These are phyloP conservation scores for Cotesia chilonis DNA, from an alignment of 1,140 invertebrate genomes.

Conservation along the genomic window DNA sequence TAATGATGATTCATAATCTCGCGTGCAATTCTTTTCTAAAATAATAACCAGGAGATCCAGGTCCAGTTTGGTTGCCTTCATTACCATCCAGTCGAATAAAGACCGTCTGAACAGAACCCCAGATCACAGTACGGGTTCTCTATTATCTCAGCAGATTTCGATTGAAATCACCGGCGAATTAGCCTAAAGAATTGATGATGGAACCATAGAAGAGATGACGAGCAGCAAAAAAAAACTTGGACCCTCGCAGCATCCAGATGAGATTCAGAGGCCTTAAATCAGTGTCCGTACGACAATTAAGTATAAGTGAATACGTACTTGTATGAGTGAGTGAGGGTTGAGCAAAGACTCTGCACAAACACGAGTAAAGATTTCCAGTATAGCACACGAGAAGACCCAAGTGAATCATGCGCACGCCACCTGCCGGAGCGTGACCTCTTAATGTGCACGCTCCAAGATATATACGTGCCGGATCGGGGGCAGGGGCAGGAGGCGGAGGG, in stretches of 20 bases:
- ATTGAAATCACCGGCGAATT: slow-evolving; percentile 10
- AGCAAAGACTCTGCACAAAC: slow-evolving; percentile 38
- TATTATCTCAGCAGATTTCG: too few species aligned
- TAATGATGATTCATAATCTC: too few species aligned
- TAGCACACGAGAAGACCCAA: slow-evolving; percentile 42
- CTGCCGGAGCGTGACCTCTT: slow-evolving; percentile 59
- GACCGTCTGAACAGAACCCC: too few species aligned
- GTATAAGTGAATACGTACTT: slow-evolving; percentile 28
- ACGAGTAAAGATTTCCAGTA: slow-evolving; percentile 25
- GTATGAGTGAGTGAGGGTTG: slow-evolving; percentile 40
- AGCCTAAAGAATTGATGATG: slow-evolving; percentile 6
- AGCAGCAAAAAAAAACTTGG: too few species aligned
- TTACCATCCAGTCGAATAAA: too few species aligned
- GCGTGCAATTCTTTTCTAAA: too few species aligned
- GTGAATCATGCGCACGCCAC: slow-evolving; percentile 56
- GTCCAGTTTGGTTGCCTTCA: too few species aligned
- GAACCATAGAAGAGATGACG: slow-evolving; percentile 13
- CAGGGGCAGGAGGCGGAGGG: neutral
- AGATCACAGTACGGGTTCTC: too few species aligned
- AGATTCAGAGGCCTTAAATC: slow-evolving; percentile 44
- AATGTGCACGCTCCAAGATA: slow-evolving; percentile 46
- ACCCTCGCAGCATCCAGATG: neutral
- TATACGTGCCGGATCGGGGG: slow-evolving; percentile 9
- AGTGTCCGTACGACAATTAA: slow-evolving; percentile 52
- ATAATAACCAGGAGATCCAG: too few species aligned